Evolutionary conservation across 2,888 invertebrate genomes (phyloP).

Genomic region (Epinotia ramella): DNA sequence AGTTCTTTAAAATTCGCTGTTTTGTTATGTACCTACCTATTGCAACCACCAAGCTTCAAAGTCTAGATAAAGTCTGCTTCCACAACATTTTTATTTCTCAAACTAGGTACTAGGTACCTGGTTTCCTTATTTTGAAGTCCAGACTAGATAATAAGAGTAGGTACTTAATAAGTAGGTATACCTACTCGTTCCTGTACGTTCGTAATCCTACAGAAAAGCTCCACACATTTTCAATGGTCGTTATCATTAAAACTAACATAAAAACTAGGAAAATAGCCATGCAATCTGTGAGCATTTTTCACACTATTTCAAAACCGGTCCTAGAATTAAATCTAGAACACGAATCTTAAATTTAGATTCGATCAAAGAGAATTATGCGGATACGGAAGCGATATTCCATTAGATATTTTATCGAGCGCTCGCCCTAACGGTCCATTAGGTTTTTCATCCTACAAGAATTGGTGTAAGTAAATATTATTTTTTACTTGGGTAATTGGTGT

Average conservation of each 20-base stretch:
- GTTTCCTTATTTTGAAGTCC: too few relatives aligned
- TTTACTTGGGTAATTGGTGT: slow-evolving; percentile 31
- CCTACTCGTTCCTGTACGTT: too few relatives aligned
- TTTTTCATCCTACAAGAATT: slow-evolving; percentile 51
- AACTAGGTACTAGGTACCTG: too few relatives aligned
- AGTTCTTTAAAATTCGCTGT: too few relatives aligned
- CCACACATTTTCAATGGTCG: not conserved
- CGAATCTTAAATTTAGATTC: slow-evolving; percentile 55
- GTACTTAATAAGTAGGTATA: too few relatives aligned
- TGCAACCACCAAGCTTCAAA: too few relatives aligned
- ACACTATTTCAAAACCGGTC: slow-evolving; percentile 38
- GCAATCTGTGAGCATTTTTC: slow-evolving; percentile 35
- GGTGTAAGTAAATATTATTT: slow-evolving; percentile 54
- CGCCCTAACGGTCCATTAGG: slow-evolving; percentile 62
- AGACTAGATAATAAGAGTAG: too few relatives aligned
- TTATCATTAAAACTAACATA: not conserved
- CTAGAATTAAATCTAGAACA: slow-evolving; percentile 54
- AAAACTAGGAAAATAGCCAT: not conserved
- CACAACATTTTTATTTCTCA: too few relatives aligned
- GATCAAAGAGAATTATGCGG: slow-evolving; percentile 66
- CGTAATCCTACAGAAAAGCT: too few relatives aligned
- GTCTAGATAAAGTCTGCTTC: too few relatives aligned
- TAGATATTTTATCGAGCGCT: slow-evolving; percentile 68
- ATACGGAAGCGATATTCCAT: slow-evolving; percentile 64
- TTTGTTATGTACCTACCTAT: too few relatives aligned